phyloP scores from a whole-genome alignment of 30 jellyfish, hydroid and myxozoan species.

The Mastigias papua region DNA sequence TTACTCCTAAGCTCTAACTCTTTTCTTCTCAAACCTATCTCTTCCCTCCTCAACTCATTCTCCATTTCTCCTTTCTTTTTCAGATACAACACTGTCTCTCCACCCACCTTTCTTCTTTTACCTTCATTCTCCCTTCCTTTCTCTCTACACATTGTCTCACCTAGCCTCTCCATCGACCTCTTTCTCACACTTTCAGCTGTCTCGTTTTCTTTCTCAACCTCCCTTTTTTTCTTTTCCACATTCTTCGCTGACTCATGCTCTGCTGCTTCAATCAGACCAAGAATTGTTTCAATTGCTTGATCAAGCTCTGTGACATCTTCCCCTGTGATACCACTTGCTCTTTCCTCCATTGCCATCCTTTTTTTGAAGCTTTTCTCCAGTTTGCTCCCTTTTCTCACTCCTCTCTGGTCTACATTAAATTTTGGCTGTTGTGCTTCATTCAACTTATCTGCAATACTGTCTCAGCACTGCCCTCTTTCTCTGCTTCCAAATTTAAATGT shows the following conservation, averaged over 20 bases:
- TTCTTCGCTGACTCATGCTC: background rate
- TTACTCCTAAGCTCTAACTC: background rate
- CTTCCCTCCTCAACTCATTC: background rate
- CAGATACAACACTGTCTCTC: background rate
- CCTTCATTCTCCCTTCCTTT: background rate
- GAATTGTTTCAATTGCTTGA: constrained; percentile 12
- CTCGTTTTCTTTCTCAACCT: constrained; percentile 14
- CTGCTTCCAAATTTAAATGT: constrained; percentile 8
- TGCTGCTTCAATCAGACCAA: background rate
- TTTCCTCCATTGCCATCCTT: constrained; percentile 1
- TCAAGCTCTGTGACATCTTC: constrained; percentile 30
- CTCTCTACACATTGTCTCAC: constrained; percentile 1
- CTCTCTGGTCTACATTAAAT: constrained; percentile 16
- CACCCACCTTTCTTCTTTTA: background rate
- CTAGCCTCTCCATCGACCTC: constrained; percentile 6
- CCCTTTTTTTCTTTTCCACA: background rate
- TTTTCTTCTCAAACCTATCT: background rate
- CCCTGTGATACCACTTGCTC: constrained; percentile 29
- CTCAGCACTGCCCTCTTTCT: constrained; percentile 32
- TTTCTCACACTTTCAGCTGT: constrained; percentile 24
- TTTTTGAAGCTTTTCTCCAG: constrained; percentile 21
- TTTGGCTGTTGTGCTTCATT: constrained; percentile 7
- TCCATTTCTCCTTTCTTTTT: background rate
- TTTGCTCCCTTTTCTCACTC: constrained; percentile 7
- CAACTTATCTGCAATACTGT: constrained; percentile 3